phyloP scores from a whole-genome alignment of 2,113 vertebrate genomes.

The Struthidea cinerea region DNA sequence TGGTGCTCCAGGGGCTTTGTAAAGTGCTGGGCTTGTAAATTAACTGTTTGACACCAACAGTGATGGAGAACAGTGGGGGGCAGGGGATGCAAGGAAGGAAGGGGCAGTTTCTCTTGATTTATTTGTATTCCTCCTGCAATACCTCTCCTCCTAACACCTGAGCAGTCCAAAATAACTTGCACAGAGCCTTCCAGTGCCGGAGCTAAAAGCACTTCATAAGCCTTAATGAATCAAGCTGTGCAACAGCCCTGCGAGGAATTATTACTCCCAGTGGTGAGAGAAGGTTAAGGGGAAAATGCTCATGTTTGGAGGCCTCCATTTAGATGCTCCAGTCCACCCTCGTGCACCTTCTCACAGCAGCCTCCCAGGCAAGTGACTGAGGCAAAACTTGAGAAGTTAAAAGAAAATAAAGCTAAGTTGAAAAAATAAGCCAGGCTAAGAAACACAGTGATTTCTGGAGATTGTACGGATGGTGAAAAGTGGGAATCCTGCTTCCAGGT shows the following conservation, averaged over 20 bases:
- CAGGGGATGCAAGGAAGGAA: conserved; percentile 5
- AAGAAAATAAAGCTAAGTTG: not conserved
- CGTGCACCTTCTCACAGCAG: not conserved
- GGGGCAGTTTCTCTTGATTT: conserved; percentile 41
- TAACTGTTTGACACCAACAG: conserved; percentile 53
- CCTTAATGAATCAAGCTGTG: conserved; percentile 61
- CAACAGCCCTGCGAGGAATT: not conserved
- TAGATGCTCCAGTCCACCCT: not conserved
- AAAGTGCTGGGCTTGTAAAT: conserved; percentile 54
- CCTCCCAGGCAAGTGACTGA: not conserved
- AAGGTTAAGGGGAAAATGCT: not conserved
- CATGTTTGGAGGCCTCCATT: not conserved
- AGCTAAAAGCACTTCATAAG: conserved; percentile 55
- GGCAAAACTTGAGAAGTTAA: not conserved
- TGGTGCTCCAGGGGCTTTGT: conserved; percentile 42
- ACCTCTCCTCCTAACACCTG: conserved; percentile 35
- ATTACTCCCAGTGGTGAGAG: not conserved
- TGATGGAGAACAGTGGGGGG: conserved; percentile 21
- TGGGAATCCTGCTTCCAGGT: not conserved
- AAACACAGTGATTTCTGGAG: not conserved
- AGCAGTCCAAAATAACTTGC: conserved; percentile 46
- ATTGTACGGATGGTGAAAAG: not conserved
- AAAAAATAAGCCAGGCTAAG: not conserved
- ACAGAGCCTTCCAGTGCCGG: not conserved
- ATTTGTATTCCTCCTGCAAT: conserved; percentile 16